Evolutionary conservation across 2,888 invertebrate species (phyloP), one percentile per base, ranked within the genome.

Genomic region (Rhopalosiphum nymphaeae): DNA sequence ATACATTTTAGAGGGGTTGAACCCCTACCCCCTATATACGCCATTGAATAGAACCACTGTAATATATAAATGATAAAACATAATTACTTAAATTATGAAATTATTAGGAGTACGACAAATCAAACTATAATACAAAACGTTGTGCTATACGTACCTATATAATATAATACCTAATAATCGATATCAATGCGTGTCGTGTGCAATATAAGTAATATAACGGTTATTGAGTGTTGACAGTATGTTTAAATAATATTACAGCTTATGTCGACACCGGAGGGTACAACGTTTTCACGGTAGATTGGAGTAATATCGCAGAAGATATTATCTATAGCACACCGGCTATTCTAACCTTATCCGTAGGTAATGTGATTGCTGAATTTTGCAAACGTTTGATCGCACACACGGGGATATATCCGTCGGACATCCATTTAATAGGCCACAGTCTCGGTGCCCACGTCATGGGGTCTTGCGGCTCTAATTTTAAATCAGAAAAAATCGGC

Each of bases 241-340:
- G 29, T 61, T 61, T 29, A 29, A 11, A 9, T 26, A 67, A 67
- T 67, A n/a, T 67, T 67, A 42, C 3, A 57, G 96, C 96, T 94
- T 96, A 96, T 95, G 95, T 96, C 46, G 95, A 95, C 29, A 95
- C 95, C 16, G 96, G 95, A 1, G 95, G 96, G 94, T 96, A 95
- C 94, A 97, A 96, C 95, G 95, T 97, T 4, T 95, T 97, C 61
- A 95, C 96, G 26, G 96, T 96, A 4, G 96, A 97, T 95, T 97
- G 97, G 97, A 95, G 95, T 16, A 90, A 94, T 2, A 94, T 95
- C 29, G 95, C 95, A 5, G 85, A 94, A 25, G 94, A 95, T n/a
- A 94, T 95, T 29, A 94, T 95, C 25, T 95, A 95, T 95, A 95
- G 95, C 3, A 57, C 67, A 1, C 87, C 95, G 16, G 94, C 95